Conservation (phyloP, 2,797 vertebrate species). For the Acanthurus leucopareius region DNA sequence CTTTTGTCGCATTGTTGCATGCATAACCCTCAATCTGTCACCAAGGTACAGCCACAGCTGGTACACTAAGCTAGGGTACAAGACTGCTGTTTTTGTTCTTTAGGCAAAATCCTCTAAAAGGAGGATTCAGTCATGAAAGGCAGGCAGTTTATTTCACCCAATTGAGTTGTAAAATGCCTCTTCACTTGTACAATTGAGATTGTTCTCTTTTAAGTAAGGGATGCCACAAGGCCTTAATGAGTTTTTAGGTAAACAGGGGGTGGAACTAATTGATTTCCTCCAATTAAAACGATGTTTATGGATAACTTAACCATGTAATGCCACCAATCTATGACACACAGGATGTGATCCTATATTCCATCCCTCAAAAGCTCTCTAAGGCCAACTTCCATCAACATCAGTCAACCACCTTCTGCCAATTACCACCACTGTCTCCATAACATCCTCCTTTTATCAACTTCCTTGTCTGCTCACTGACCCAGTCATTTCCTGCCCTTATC, state of each 20-base stretch:
- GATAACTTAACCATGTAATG: slow-evolving; percentile 50
- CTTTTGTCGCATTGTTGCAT: slow-evolving; percentile 59
- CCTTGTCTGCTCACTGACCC: slow-evolving; percentile 48
- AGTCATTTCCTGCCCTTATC: slow-evolving; percentile 66
- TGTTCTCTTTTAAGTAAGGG: slow-evolving; percentile 56
- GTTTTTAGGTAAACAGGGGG: slow-evolving; percentile 39
- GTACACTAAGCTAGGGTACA: slow-evolving; percentile 17
- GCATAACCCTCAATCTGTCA: slow-evolving; percentile 71
- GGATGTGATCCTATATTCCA: slow-evolving; percentile 11
- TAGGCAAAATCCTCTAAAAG: slow-evolving; percentile 69
- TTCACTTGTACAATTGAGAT: slow-evolving; percentile 56
- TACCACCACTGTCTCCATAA: slow-evolving; percentile 56
- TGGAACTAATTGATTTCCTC: slow-evolving; percentile 54
- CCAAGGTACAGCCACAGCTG: slow-evolving; percentile 28
- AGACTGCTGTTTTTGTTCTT: slow-evolving; percentile 62
- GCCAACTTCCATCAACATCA: slow-evolving; percentile 23
- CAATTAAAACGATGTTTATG: slow-evolving; percentile 42
- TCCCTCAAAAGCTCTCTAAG: slow-evolving; percentile 13
- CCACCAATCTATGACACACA: neutral
- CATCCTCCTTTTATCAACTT: slow-evolving; percentile 46
- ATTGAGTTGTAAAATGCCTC: slow-evolving; percentile 64
- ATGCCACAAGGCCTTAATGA: slow-evolving; percentile 54
- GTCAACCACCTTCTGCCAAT: slow-evolving; percentile 36
- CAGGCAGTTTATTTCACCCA: slow-evolving; percentile 65
- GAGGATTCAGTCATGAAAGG: slow-evolving; percentile 63